Evolutionary conservation across 2,797 vertebrate genomes (phyloP).

Genomic region (Rhincodon typus): DNA sequence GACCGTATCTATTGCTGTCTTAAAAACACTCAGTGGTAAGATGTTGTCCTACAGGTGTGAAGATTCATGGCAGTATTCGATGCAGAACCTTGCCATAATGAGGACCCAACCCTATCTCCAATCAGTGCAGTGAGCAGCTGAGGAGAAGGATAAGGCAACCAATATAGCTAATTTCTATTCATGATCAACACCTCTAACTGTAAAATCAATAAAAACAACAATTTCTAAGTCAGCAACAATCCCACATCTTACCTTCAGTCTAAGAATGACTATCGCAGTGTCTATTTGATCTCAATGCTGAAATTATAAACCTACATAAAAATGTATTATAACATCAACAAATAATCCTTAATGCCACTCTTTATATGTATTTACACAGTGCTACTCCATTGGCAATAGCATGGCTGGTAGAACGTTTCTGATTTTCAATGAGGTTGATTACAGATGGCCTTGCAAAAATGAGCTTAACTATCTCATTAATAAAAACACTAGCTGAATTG

Average conservation of each 20-base stretch:
- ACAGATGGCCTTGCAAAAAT: too few species aligned
- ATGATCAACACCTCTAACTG: not conserved
- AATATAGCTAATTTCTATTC: not conserved
- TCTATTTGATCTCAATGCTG: not conserved
- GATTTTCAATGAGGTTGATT: too few species aligned
- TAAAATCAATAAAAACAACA: not conserved
- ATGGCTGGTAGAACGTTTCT: too few species aligned
- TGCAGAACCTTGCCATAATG: too few species aligned
- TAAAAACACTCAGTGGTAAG: too few species aligned
- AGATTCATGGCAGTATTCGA: too few species aligned
- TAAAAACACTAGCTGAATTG: too few species aligned
- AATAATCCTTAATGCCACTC: not conserved
- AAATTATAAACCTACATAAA: not conserved
- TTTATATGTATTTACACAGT: not conserved
- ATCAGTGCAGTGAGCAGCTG: not conserved
- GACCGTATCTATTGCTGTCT: too few species aligned
- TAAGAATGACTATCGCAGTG: not conserved
- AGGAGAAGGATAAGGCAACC: not conserved
- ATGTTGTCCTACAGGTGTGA: not conserved
- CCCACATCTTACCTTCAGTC: not conserved
- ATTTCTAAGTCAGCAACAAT: not conserved
- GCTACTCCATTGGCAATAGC: not conserved
- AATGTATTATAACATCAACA: not conserved
- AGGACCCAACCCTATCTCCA: too few species aligned
- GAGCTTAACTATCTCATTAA: too few species aligned